These are phyloP conservation scores for Hymenochirus boettgeri DNA, from an alignment of 2,113 vertebrate genomes.

Conservation along the genomic window DNA sequence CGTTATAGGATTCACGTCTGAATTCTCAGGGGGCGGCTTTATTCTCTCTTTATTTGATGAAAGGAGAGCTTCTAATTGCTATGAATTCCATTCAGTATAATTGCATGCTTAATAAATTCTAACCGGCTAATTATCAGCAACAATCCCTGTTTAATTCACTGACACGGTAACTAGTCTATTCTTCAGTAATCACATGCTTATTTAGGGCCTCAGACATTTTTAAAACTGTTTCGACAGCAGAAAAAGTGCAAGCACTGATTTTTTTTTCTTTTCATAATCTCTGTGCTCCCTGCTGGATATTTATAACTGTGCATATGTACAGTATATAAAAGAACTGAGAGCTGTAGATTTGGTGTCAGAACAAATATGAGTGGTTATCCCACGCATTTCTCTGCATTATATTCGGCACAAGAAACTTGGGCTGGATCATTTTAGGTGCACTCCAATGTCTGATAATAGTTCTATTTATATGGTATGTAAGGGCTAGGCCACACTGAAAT, in stretches of 20 bases:
- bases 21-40: conserved; percentile 32
- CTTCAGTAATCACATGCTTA: conserved; percentile 81
- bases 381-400: too few species aligned
- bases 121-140: conserved; percentile 82
- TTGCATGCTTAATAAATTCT: conserved; percentile 81
- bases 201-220: conserved; percentile 60
- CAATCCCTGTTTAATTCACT: conserved; percentile 77
- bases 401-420: too few species aligned
- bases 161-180: conserved; percentile 79
- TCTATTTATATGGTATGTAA: too few species aligned
- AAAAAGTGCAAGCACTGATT: conserved; percentile 33
- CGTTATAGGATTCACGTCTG: conserved; percentile 15
- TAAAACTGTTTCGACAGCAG: conserved; percentile 43
- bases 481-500: too few species aligned
- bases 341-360: conserved; percentile 6
- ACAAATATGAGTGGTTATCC: background rate
- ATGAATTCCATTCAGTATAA: conserved; percentile 75
- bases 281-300: conserved; percentile 11
- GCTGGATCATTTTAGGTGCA: too few species aligned
- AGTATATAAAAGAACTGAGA: background rate
- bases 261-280: conserved; percentile 30
- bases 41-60: conserved; percentile 43
- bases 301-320: conserved; percentile 17
- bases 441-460: too few species aligned
- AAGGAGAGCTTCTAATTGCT: conserved; percentile 66